These are phyloP conservation scores for Chlorocebus sabaeus DNA, from an alignment of 2,113 vertebrate species.

Conservation along the genomic window DNA sequence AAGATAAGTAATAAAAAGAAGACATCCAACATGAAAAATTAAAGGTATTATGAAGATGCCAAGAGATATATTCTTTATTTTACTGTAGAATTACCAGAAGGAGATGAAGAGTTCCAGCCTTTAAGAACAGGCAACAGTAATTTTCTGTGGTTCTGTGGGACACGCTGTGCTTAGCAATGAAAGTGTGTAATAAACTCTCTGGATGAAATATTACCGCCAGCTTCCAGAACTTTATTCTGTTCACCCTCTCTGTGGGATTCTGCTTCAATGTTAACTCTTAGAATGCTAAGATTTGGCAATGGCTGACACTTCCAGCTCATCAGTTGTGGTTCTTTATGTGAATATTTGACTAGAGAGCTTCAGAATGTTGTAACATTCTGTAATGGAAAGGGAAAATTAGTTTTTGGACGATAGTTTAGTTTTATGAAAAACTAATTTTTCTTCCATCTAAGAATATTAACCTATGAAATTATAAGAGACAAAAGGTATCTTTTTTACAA, in stretches of 20 bases:
- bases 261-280: conserved; percentile 70
- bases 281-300: conserved; percentile 32
- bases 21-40: conserved; percentile 83
- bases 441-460: conserved; percentile 36
- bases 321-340: not conserved
- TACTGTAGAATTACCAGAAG: conserved; percentile 77
- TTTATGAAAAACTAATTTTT: not conserved
- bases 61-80: conserved; percentile 81
- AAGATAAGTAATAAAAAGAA: conserved; percentile 78
- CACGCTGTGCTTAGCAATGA: conserved; percentile 76
- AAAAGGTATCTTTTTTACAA: not conserved
- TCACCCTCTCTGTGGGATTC: conserved; percentile 74
- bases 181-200: conserved; percentile 83
- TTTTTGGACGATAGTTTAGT: not conserved
- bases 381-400: not conserved
- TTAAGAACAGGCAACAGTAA: conserved; percentile 74
- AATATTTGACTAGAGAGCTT: not conserved
- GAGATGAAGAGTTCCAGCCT: conserved; percentile 79
- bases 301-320: not conserved
- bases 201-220: conserved; percentile 81
- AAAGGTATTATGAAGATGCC: conserved; percentile 79
- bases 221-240: conserved; percentile 81
- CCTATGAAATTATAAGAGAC: not conserved
- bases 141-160: conserved; percentile 80
- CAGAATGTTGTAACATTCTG: not conserved